These are phyloP conservation scores for Orbicella faveolata DNA, from an alignment of 64 coral and sea anemone genomes.

Conservation along the genomic window DNA sequence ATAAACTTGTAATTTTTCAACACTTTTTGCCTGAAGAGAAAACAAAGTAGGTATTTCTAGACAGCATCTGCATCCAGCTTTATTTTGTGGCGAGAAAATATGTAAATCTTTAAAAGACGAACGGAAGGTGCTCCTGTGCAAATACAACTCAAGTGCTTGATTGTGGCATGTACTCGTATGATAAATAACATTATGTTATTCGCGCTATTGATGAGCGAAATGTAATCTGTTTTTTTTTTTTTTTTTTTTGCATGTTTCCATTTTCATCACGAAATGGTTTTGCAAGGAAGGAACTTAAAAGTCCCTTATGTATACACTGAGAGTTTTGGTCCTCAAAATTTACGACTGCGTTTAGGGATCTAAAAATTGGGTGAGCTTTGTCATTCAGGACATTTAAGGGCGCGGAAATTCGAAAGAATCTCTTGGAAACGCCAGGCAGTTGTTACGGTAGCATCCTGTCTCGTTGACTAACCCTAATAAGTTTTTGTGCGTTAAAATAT, in stretches of 20 bases:
- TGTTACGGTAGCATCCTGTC: slow-evolving; percentile 2
- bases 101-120: too few relatives aligned
- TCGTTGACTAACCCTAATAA: background rate
- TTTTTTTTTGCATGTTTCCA: background rate
- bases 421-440: slow-evolving; percentile 7
- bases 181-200: too few relatives aligned
- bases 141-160: too few relatives aligned
- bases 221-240: background rate
- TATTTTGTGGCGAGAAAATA: too few relatives aligned
- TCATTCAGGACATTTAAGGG: background rate
- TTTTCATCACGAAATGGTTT: background rate
- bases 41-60: too few relatives aligned
- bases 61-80: too few relatives aligned
- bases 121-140: too few relatives aligned
- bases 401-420: background rate
- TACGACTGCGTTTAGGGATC: background rate
- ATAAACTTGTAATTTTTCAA: too few relatives aligned
- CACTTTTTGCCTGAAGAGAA: too few relatives aligned
- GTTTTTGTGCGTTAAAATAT: background rate
- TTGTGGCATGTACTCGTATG: too few relatives aligned
- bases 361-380: background rate
- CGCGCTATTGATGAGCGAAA: too few relatives aligned
- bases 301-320: background rate
- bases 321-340: background rate
- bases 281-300: background rate